Conservation (phyloP, 1,140 invertebrate genomes). For the Diploscapter pachys region DNA sequence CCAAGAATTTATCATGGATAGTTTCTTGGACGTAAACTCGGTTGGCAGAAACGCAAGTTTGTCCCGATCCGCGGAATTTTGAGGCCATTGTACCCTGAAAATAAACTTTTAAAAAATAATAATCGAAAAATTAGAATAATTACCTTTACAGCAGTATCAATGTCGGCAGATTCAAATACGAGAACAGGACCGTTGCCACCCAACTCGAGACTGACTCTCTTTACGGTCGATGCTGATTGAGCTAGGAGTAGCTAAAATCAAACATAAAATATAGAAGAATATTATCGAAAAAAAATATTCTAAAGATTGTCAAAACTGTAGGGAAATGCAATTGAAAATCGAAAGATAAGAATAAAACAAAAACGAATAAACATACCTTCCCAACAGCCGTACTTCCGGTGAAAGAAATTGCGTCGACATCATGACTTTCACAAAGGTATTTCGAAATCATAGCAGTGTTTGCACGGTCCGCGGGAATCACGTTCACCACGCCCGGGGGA, state of each 20-base stretch:
- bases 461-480: constrained; percentile 75
- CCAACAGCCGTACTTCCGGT: constrained; percentile 69
- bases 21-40: constrained; percentile 82
- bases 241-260: constrained; percentile 72
- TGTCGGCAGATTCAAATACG: constrained; percentile 85
- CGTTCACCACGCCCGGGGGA: constrained; percentile 75
- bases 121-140: background rate
- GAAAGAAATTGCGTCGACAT: constrained; percentile 86
- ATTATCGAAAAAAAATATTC: constrained; percentile 12
- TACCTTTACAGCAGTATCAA: constrained; percentile 75
- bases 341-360: constrained; percentile 1
- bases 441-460: constrained; percentile 79
- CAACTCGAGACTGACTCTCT: constrained; percentile 83
- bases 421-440: constrained; percentile 76
- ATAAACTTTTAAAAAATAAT: constrained; percentile 4
- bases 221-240: constrained; percentile 80
- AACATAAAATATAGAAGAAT: constrained; percentile 12
- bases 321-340: constrained; percentile 1
- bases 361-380: constrained; percentile 60
- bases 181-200: constrained; percentile 98
- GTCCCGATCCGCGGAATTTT: constrained; percentile 94
- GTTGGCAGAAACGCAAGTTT: constrained; percentile 91
- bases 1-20: constrained; percentile 73
- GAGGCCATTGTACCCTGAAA: constrained; percentile 75
- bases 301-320: background rate